Percentiles rank a stretch among this genome's conserved stretches.
These are phyloP conservation scores for Trinectes maculatus DNA, from an alignment of 2,113 vertebrate species.

Conservation along the genomic window DNA sequence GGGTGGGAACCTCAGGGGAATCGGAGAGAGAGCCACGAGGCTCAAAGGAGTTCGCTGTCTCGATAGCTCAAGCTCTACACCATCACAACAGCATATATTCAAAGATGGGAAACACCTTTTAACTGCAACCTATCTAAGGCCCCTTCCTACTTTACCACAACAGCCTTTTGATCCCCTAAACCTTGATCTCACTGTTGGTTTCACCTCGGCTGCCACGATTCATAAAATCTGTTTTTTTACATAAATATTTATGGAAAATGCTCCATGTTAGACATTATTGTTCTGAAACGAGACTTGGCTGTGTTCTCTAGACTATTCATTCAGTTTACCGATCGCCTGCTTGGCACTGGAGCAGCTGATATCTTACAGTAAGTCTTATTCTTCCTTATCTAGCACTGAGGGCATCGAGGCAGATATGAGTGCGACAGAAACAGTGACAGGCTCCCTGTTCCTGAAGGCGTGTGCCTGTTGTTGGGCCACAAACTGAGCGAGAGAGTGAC, in stretches of 20 bases:
- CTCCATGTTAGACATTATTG: conserved; percentile 38
- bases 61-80: conserved; percentile 44
- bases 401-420: conserved; percentile 51
- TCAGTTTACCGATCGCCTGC: conserved; percentile 29
- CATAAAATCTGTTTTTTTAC: conserved; percentile 46
- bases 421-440: conserved; percentile 50
- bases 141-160: conserved; percentile 73
- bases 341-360: conserved; percentile 31
- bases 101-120: conserved; percentile 57
- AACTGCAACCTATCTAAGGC: conserved; percentile 70
- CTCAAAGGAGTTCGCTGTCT: conserved; percentile 58
- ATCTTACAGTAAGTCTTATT: conserved; percentile 32
- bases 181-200: conserved; percentile 73
- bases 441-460: conserved; percentile 58
- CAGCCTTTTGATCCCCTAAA: conserved; percentile 71
- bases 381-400: conserved; percentile 32
- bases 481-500: conserved; percentile 54
- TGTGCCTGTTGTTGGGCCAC: conserved; percentile 57
- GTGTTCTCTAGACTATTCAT: conserved; percentile 7
- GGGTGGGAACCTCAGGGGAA: conserved; percentile 71
- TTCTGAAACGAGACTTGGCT: conserved; percentile 34
- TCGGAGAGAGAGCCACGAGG: conserved; percentile 55
- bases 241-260: conserved; percentile 50
- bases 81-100: conserved; percentile 37
- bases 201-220: conserved; percentile 47